phyloP scores from a whole-genome alignment of 2,113 vertebrate species.

The Acanthisitta chloris region DNA sequence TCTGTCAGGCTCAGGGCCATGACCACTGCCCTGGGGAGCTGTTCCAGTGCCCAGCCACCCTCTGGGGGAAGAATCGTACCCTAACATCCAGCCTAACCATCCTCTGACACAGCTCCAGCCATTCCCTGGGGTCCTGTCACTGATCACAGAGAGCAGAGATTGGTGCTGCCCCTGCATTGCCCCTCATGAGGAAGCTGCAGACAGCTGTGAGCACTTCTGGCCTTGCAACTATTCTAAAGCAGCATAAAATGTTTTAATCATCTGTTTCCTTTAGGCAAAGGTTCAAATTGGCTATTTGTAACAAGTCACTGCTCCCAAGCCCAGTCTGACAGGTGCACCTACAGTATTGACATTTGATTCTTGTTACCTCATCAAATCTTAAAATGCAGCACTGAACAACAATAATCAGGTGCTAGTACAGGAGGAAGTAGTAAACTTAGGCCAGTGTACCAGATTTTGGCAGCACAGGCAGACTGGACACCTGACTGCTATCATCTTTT shows the following conservation, averaged over 20 bases:
- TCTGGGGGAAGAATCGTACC: background rate
- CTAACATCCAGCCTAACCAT: rapidly evolving
- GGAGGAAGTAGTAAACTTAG: background rate
- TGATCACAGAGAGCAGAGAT: background rate
- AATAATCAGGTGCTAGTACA: background rate
- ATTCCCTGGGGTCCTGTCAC: background rate
- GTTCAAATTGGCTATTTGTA: background rate
- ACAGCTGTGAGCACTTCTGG: background rate
- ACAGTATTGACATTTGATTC: background rate
- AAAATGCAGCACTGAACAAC: background rate
- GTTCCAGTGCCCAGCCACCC: background rate
- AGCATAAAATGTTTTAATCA: background rate
- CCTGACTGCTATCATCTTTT: background rate
- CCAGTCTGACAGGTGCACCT: background rate
- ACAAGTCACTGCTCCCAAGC: background rate
- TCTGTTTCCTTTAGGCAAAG: background rate
- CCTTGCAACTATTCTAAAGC: background rate
- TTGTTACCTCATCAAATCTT: background rate
- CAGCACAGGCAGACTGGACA: background rate
- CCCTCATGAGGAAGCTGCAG: background rate
- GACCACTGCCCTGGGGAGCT: background rate
- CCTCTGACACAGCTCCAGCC: background rate
- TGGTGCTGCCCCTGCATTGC: rapidly evolving
- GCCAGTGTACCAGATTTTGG: background rate
- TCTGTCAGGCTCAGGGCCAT: background rate